Base-by-base conservation (phyloP, 2,888 invertebrate genomes). In the Epicampocera succincta region DNA sequence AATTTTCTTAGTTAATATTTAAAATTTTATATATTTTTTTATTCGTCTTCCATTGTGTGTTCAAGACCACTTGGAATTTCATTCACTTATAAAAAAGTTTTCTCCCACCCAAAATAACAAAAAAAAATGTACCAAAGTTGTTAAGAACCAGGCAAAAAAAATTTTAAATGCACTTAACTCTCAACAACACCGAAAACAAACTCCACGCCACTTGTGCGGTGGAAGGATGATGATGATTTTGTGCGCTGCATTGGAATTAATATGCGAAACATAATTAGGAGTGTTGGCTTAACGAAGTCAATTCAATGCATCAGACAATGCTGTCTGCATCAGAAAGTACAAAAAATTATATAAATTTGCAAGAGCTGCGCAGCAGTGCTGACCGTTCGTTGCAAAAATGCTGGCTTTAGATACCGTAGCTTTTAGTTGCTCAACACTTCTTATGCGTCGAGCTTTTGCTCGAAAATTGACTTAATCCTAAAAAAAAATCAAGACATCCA, bases 131-230 rank as follows among this genome's bases (percentile, higher is more conserved):
- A 8, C 29, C 46, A 69, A 68, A 54, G 44, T 65, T 46, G 46
- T 17, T 21, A 50, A 40, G 13, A 74, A 58, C 8, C 4, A 13
- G 56, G 48, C 21, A 15, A 75, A 75, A 50, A 71, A 69, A 11
- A 33, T 29, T 6, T 5, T 21, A 58, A 76, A 76, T 66, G 46
- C 66, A 73, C 72, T 78, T 46, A 52, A 79, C n/a, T 72, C 60
- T 54, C 60, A 73, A 78, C 71, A 78, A 79, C 66, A 66, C 73
- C 78, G 78, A 79, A 79, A 73, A 73, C 78, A 79, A 73, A 79
- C 66, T 66, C 42, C 56, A 13, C 21, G 29, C 56, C 63, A 77
- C 71, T 77, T 77, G 46, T 50, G 42, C 25, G 44, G 44, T 33
- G 11, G 66, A 58, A 58, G 66, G 29, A 50, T 68, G 68, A 21